Evolutionary conservation across 2,797 vertebrate species (phyloP), one percentile per base, ranked within the genome.

Genomic region (Liasis olivaceus): DNA sequence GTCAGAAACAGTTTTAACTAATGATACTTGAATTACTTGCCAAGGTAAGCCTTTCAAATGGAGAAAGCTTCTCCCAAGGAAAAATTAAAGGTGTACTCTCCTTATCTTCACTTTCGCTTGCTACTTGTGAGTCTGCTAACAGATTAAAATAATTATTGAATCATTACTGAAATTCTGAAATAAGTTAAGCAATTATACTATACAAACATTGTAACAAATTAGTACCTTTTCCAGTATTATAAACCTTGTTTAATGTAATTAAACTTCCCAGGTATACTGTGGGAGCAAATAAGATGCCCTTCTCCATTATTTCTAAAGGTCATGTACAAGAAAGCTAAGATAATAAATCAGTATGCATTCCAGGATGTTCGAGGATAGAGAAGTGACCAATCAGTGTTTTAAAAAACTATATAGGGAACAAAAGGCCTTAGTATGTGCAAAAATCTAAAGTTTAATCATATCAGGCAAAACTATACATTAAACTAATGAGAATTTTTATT

Each of bases 41-140:
- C 97, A 98, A 93, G 87, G 97, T 97, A 92, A 98, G 97, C 93
- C 94, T 97, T 95, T 97, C 97, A 93, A 98, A 98, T 47, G 96
- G 72, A 90, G 97, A 96, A 42, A 97, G 96, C 3, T 93, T 96
- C 94, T 98, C 97, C 97, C 97, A 98, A 54, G 96, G 95, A 93
- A 98, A 98, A 87, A 47, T 69, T 51, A 93, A 24, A 90, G 63
- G 2, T 69, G 47, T 31, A 85, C 28, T 28, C 5, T 69, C 42
- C 24, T 86, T 84, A 28, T 20, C 47, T 22, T 15, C 0, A 2
- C 85, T 84, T 58, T 94, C 91, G 90, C 92, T 90, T 3, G 42
- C 22, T 85, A 93, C 91, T 54, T 89, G 72, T 92, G 51, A 15
- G 1, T 42, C 91, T 91, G 51, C 14, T 88, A 72, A n/a, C 31